Base-by-base conservation (phyloP, 2,797 vertebrate species). In the Enteromius radiatus region DNA sequence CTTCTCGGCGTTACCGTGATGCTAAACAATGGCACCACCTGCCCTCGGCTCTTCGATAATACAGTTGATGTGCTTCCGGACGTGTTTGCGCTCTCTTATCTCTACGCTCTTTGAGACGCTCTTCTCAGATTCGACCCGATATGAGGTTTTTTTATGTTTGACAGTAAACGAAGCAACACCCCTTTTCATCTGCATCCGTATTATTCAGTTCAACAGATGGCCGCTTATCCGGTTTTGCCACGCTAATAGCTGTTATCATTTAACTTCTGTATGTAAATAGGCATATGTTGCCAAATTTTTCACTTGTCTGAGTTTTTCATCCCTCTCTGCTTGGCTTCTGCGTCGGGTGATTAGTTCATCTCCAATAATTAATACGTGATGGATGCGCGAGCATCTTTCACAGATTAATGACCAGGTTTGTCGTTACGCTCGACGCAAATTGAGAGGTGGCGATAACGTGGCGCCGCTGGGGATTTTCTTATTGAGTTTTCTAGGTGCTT, bases 161-260 rank as follows among this genome's bases (percentile, higher is more conserved):
- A 85, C 87, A 84, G 84, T 88, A 85, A 82, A 80, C 80, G 67
- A 84, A 71, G 38, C 15, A 87, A 74, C 88, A 75, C 70, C 64
- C 80, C 59, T 52, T 67, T 81, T 84, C 76, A 71, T 78, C 61
- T 9, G 47, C 59, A 80, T 82, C 69, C 33, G 31, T 85, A 86
- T 86, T 86, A 86, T 86, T 87, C 82, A 82, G 71, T 71, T 78
- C 84, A 87, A 78, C 89, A 90, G 86, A 88, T 88, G 89, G 89
- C 43, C 45, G 71, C 84, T 88, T 87, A 88, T 74, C 78, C 73
- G 82, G 82, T 88, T 88, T 85, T 85, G 86, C 86, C 78, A 75
- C 81, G 75, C 89, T 87, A 88, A 89, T 89, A 84, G 78, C 86
- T 56, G 67, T 85, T 84, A 88, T 86, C 86, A 82, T 85, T 84